Base-by-base conservation (phyloP, 2,888 invertebrate species). In the Mamestra brassicae region DNA sequence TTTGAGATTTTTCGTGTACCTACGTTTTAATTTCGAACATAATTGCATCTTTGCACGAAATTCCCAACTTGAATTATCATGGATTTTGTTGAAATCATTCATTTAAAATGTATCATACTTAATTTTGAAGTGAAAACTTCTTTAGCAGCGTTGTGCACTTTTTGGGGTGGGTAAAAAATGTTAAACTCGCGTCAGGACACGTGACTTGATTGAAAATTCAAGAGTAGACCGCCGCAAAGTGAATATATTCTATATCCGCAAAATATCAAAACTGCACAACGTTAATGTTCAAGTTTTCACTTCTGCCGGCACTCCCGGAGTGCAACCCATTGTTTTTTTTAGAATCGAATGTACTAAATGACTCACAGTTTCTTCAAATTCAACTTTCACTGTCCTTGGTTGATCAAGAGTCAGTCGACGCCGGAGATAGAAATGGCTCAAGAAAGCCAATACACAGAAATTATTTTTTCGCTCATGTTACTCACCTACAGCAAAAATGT, bases 401-500 rank as follows among this genome's bases (percentile, higher is more conserved):
- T 15, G 36, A 62, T 62, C 7, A 57, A 36, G 57, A 57, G 6
- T 57, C 6, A 57, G 6, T 34, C 7, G 42, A 45, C n/a, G 11
- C 13, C 45, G 13, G 62, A 13, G 61, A 61, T 61, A 61, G 61
- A 61, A n/a, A 26, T n/a, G 15, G 34, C n/a, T 52, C 7, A 55
- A 7, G 26, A 69, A 75, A 66, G 13, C 6, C 1, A 45, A 26
- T 57, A 26, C 69, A 11, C 15, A 52, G 71, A 67, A 17, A 76
- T 58, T 8, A 36, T 69, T 50, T 58, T 54, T 52, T 26, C 57
- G 62, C 42, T 38, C 57, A 13, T 61, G 0, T 83, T 69, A 90
- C 93, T 93, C 90, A 96, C 96, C 95, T 92, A 88, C 91, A 92
- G 86, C 94, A 95, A 81, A 92, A 94, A 83, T 90, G 92, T 76